phyloP scores from a whole-genome alignment of 2,888 invertebrate genomes.

The Hirtodrosophila cameraria region DNA sequence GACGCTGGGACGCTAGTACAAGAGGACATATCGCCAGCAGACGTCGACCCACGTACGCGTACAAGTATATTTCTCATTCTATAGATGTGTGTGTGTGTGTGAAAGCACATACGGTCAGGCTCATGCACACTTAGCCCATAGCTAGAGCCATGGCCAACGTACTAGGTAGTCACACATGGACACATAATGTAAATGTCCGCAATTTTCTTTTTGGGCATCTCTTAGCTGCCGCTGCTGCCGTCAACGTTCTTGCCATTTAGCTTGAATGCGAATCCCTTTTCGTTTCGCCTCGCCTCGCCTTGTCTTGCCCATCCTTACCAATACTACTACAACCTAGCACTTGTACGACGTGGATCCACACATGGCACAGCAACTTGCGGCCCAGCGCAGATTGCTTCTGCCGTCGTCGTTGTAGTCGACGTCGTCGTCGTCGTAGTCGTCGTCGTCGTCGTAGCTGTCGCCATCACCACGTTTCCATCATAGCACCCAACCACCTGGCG shows the following conservation, averaged over 20 bases:
- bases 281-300: slow-evolving; percentile 42
- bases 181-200: slow-evolving; percentile 81
- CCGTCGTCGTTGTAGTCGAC: slow-evolving; percentile 49
- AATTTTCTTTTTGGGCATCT: slow-evolving; percentile 82
- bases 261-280: slow-evolving; percentile 68
- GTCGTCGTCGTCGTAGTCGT: slow-evolving; percentile 29
- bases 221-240: slow-evolving; percentile 75
- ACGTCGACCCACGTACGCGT: slow-evolving; percentile 71
- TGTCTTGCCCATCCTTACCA: slow-evolving; percentile 33
- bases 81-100: slow-evolving; percentile 46
- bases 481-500: slow-evolving; percentile 81
- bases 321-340: slow-evolving; percentile 29
- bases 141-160: slow-evolving; percentile 34
- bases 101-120: slow-evolving; percentile 53
- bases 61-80: slow-evolving; percentile 44
- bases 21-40: slow-evolving; percentile 74
- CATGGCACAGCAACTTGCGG: slow-evolving; percentile 65
- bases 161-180: slow-evolving; percentile 69
- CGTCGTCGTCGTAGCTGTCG: slow-evolving; percentile 53
- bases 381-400: slow-evolving; percentile 77
- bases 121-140: slow-evolving; percentile 49
- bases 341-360: slow-evolving; percentile 62
- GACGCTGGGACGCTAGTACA: slow-evolving; percentile 59
- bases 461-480: slow-evolving; percentile 70
- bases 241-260: slow-evolving; percentile 81